Conservation (phyloP, 1,140 invertebrate species). For the Penaeus japonicus region DNA sequence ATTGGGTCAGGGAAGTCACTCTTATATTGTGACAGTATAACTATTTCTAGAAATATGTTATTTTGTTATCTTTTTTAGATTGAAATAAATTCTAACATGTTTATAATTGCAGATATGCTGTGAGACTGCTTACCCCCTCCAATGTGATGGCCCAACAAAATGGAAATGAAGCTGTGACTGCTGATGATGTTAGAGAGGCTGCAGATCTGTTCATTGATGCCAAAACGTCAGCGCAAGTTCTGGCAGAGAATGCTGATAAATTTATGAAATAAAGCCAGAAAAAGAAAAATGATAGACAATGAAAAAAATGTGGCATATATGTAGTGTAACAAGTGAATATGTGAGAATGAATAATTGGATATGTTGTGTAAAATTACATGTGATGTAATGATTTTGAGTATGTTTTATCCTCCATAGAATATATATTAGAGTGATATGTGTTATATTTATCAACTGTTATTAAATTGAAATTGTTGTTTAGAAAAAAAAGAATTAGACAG, state of each 20-base stretch:
- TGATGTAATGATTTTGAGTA: too few species aligned
- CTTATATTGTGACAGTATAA: neutral
- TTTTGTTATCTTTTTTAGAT: slow-evolving; percentile 15
- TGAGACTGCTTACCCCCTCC: slow-evolving; percentile 93
- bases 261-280: slow-evolving; percentile 78
- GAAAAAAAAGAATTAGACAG: too few species aligned
- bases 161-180: slow-evolving; percentile 80
- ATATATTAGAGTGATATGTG: too few species aligned
- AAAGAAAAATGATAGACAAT: neutral
- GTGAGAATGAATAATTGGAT: too few species aligned
- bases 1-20: too few species aligned
- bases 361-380: too few species aligned
- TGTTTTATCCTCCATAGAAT: too few species aligned
- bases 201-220: slow-evolving; percentile 90
- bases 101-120: slow-evolving; percentile 74
- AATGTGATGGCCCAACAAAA: slow-evolving; percentile 88
- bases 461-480: too few species aligned
- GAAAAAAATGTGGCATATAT: too few species aligned
- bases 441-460: too few species aligned
- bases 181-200: slow-evolving; percentile 85
- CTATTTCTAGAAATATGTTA: neutral
- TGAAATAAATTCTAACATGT: slow-evolving; percentile 65
- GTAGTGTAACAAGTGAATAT: too few species aligned
- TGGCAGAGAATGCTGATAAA: slow-evolving; percentile 88
- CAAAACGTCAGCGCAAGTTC: slow-evolving; percentile 92